These are phyloP conservation scores for Perithous albicinctus DNA, from an alignment of 2,888 invertebrate species.

Conservation along the genomic window DNA sequence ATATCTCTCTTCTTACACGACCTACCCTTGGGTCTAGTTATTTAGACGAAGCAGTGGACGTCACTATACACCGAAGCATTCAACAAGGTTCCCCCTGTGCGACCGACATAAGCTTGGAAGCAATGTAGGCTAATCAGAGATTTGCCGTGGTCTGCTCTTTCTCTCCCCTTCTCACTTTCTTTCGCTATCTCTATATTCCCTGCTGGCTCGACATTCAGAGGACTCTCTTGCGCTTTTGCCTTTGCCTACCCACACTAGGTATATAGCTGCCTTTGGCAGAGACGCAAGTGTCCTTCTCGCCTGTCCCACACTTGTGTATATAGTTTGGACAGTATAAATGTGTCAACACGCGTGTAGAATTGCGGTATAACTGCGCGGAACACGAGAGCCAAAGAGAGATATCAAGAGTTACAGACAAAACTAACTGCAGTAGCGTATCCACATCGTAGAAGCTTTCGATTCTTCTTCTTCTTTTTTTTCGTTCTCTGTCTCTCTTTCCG, in stretches of 20 bases:
- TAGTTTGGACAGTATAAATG: too few species aligned
- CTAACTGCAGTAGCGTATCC: conserved; percentile 4
- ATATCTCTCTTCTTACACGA: not conserved
- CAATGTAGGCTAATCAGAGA: conserved; percentile 81
- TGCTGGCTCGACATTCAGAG: not conserved
- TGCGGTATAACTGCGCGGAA: not conserved
- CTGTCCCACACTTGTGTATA: too few species aligned
- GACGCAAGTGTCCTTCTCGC: not conserved
- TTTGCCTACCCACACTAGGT: not conserved
- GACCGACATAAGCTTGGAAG: conserved; percentile 67
- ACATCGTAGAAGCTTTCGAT: conserved; percentile 13
- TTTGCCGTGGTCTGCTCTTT: conserved; percentile 65
- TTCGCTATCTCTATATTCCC: conserved; percentile 49
- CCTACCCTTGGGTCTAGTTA: not conserved
- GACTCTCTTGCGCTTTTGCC: conserved; percentile 36
- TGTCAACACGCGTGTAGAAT: too few species aligned
- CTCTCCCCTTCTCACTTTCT: conserved; percentile 34
- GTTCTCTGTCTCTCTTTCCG: conserved; percentile 11
- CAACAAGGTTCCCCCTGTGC: conserved; percentile 57
- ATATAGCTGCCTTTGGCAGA: conserved; percentile 2
- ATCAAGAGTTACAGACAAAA: conserved; percentile 14
- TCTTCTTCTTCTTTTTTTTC: conserved; percentile 17
- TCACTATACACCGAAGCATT: not conserved
- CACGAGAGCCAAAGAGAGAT: conserved; percentile 1
- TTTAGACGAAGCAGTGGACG: not conserved